Percentiles rank a stretch among this genome's conserved stretches.
phyloP scores from a whole-genome alignment of 2,888 invertebrate species.

The Resseliella maxima region DNA sequence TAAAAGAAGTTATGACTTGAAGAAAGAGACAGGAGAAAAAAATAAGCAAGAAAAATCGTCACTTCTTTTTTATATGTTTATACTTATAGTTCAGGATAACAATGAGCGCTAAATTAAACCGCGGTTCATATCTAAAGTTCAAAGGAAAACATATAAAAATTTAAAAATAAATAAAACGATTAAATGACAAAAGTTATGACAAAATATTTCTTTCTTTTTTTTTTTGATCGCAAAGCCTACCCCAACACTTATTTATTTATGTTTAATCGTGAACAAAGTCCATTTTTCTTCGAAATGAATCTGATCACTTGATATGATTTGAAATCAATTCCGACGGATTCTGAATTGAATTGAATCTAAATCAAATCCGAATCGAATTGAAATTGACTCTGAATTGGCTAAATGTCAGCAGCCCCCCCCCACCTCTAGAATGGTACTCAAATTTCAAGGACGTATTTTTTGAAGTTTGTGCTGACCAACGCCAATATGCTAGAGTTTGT shows the following conservation, averaged over 20 bases:
- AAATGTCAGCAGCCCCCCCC: too few species aligned
- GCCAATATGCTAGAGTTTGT: too few species aligned
- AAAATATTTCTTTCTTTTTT: too few species aligned
- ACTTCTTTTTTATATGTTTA: not conserved
- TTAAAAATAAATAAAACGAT: not conserved
- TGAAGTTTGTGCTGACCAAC: too few species aligned
- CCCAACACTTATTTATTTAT: not conserved
- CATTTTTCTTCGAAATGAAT: not conserved
- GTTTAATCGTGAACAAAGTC: constrained; percentile 5
- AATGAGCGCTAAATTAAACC: not conserved
- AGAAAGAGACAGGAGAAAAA: not conserved
- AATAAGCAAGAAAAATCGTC: not conserved
- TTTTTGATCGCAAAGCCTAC: not conserved
- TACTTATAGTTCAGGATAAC: not conserved
- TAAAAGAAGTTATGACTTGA: constrained; percentile 18
- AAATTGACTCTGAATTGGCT: constrained; percentile 3
- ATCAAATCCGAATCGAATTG: too few species aligned
- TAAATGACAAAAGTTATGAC: constrained; percentile 10
- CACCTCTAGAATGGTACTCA: too few species aligned
- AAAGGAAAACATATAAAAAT: not conserved
- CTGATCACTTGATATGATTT: too few species aligned
- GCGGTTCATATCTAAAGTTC: not conserved
- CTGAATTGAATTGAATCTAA: too few species aligned
- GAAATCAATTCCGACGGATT: too few species aligned
- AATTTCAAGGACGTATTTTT: too few species aligned